Conservation (phyloP, 2,113 vertebrate genomes). For the Picathartes gymnocephalus region DNA sequence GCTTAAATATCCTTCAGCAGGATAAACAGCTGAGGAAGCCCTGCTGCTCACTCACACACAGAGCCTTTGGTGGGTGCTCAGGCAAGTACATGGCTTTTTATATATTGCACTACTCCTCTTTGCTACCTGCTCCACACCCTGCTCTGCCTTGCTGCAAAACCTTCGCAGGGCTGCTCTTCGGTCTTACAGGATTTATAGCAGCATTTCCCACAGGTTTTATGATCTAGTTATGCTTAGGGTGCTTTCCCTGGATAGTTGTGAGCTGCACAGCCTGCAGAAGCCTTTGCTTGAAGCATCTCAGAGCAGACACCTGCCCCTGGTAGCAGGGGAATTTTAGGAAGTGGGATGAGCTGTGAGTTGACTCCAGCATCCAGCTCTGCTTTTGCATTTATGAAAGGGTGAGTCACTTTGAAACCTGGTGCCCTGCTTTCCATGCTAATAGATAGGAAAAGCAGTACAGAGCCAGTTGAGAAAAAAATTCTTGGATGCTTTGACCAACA, state of each 20-base stretch:
- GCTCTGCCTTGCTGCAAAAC: neutral
- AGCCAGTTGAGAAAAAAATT: neutral
- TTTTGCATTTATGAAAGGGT: neutral
- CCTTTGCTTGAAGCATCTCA: neutral
- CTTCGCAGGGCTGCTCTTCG: accelerated
- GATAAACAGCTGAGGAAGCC: constrained; percentile 78
- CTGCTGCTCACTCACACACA: constrained; percentile 72
- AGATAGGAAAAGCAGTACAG: neutral
- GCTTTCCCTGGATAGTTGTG: neutral
- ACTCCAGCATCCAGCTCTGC: neutral
- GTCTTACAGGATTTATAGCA: neutral
- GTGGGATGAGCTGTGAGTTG: neutral
- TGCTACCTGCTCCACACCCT: neutral
- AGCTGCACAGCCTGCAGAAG: neutral
- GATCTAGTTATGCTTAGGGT: neutral
- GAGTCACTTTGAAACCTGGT: neutral
- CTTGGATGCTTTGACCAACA: neutral
- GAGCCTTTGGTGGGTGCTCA: constrained; percentile 73
- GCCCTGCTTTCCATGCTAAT: neutral
- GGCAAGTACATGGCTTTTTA: constrained; percentile 70
- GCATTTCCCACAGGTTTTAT: neutral
- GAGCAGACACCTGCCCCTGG: neutral
- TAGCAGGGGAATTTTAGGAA: neutral
- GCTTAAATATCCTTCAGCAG: constrained; percentile 72
- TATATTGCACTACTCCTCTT: neutral